Base-by-base conservation (phyloP, 30 jellyfish, hydroid and myxozoan species). In the Hydractinia echinata region DNA sequence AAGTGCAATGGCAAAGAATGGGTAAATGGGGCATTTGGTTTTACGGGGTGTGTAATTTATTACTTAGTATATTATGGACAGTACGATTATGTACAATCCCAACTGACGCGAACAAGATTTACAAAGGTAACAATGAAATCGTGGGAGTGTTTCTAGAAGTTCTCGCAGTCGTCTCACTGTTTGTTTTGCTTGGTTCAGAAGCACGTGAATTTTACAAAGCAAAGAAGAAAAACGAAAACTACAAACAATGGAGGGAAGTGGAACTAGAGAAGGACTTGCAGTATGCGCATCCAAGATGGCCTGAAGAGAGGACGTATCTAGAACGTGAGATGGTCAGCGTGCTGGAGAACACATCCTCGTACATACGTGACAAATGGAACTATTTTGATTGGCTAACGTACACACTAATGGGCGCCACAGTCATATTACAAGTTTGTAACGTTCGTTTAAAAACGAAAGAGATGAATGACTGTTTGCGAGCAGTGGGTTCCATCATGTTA, bases 211-310 rank as follows among this genome's bases (percentile, higher is more conserved):
- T 82, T 80, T 54, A 84, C 14, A 82, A 79, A 55, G 83, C 96
- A 20, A 16, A 61, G 20, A 83, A 94, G 49, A 86, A 79, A 73
- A 73, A 86, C 11, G 84, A 81, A 49, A 83, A 49, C 51, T 84
- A 67, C 72, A 73, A 58, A 60, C 81, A 83, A 19, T 93, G 99
- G 99, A 89, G 99, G 61, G 95, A 81, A 55, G 66, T 70, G 30
- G 95, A 93, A 70, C 81, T 93, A 21, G 73, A 76, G 14, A 81
- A 88, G 16, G 99, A 93, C 69, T 51, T 93, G 11, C 20, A 87
- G 71, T 87, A 77, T 67, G 84, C 92, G 51, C 99, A 93, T 56
- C 95, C 96, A 8, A 82, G 96, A 53, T 93, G 99, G 99, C 99
- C 99, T 55, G 99, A 93, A 55, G 99, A 93, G 64, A 82, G 89